Evolutionary conservation across 92 coral and sea anemone genomes (phyloP).

Genomic region (Heliopora coerulea): DNA sequence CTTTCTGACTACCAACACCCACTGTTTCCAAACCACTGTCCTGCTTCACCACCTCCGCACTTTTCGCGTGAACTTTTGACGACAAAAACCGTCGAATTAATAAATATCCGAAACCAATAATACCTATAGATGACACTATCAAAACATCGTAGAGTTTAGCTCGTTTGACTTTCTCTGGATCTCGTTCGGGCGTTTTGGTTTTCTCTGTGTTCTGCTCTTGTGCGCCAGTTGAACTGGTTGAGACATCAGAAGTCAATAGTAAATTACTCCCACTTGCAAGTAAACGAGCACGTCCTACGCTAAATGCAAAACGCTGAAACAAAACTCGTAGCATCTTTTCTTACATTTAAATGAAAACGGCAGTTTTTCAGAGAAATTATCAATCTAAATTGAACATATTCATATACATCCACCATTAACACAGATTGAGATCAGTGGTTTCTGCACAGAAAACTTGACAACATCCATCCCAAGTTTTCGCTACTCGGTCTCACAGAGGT

Average conservation of each 20-base stretch:
- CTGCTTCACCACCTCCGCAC: conserved; percentile 11
- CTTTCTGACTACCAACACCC: conserved; percentile 1
- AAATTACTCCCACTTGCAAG: background rate
- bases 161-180: conserved; percentile 51
- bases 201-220: conserved; percentile 15
- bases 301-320: background rate
- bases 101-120: conserved; percentile 75
- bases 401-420: too few species aligned
- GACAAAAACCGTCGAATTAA: conserved; percentile 61
- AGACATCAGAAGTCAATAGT: background rate
- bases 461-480: too few species aligned
- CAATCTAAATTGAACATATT: too few species aligned
- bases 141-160: conserved; percentile 63
- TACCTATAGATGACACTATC: conserved; percentile 88
- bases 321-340: background rate
- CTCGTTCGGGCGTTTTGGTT: conserved; percentile 22
- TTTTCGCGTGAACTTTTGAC: conserved; percentile 60
- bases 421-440: too few species aligned
- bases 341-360: background rate
- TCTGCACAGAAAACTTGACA: too few species aligned
- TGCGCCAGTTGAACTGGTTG: background rate
- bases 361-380: too few species aligned
- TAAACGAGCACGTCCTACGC: background rate
- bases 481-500: too few species aligned
- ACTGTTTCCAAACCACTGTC: conserved; percentile 14